Percentiles rank a stretch among this genome's conserved stretches.
Evolutionary conservation across 2,797 vertebrate species (phyloP).

Genomic region (Naso thynnoides): DNA sequence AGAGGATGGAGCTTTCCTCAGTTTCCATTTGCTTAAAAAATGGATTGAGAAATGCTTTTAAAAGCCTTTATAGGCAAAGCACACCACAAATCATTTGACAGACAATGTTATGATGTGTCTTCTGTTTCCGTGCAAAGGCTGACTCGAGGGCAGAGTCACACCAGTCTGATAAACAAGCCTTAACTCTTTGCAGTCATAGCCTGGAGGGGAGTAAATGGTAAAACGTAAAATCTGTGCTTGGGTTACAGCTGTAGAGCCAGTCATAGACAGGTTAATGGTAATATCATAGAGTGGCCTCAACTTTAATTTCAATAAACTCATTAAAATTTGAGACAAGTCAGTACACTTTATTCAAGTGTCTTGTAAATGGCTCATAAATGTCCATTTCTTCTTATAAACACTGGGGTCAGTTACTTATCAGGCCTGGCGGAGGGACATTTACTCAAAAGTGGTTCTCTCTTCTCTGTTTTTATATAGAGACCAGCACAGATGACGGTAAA

Average conservation of each 20-base stretch:
- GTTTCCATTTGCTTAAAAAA: constrained; percentile 74
- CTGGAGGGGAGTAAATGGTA: constrained; percentile 58
- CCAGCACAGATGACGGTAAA: constrained; percentile 83
- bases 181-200: constrained; percentile 57
- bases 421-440: constrained; percentile 85
- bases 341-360: constrained; percentile 73
- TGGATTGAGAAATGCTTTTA: constrained; percentile 73
- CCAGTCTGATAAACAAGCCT: constrained; percentile 73
- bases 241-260: constrained; percentile 72
- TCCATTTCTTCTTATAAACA: constrained; percentile 93
- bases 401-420: constrained; percentile 91
- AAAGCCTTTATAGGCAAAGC: constrained; percentile 67
- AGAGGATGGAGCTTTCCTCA: constrained; percentile 45
- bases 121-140: constrained; percentile 63
- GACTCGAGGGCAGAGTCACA: constrained; percentile 74
- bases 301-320: constrained; percentile 85
- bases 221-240: constrained; percentile 63
- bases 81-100: constrained; percentile 72
- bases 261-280: constrained; percentile 81
- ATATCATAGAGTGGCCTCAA: constrained; percentile 75
- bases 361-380: constrained; percentile 85
- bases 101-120: constrained; percentile 80
- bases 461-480: constrained; percentile 87
- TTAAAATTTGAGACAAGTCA: constrained; percentile 76
- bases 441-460: constrained; percentile 79